Base-by-base conservation (phyloP, 2,113 vertebrate species). In the Limnothrissa miodon region DNA sequence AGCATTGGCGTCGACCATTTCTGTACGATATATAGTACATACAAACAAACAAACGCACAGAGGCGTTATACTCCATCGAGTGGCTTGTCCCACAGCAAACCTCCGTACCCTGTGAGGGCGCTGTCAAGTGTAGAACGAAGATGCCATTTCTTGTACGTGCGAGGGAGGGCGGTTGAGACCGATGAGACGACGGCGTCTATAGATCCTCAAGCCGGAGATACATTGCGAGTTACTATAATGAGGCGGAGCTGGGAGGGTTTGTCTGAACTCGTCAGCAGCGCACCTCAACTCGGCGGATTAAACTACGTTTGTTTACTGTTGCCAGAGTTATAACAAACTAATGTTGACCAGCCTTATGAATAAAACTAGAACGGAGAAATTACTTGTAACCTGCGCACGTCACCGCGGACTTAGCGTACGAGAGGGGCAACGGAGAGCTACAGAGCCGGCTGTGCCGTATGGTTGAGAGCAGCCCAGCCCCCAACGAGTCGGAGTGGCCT, bases 401-500 rank as follows among this genome's bases (percentile, higher is more conserved):
- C 36, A 25, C 44, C 78, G 23, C 33, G 80, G 82, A 85, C 80
- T 83, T 81, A 82, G 82, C 66, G 85, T 42, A 39, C 78, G 29
- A 15, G 78, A 51, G 78, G 78, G 70, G 78, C 85, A 29, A 78
- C 45, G 51, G 80, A 78, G 80, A 45, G 39, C 25, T 78, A 83
- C 86, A 84, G 88, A 86, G 86, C 90, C 90, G 88, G 90, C 84
- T 86, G 87, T 42, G 83, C 84, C 88, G 59, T 84, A 45, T 85
- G 86, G 81, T 39, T 80, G 82, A 79, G 42, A 83, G 83, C 45
- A 85, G 89, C 91, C 90, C 90, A 89, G 88, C 92, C 91, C 90
- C 92, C 90, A 79, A 88, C 88, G 86, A 83, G n/a, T 11, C 42
- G 82, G 84, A 82, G 91, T 88, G 85, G 89, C 90, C 89, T 89